Evolutionary conservation across 1,140 invertebrate genomes (phyloP).

Genomic region (Drosophila nikananu): DNA sequence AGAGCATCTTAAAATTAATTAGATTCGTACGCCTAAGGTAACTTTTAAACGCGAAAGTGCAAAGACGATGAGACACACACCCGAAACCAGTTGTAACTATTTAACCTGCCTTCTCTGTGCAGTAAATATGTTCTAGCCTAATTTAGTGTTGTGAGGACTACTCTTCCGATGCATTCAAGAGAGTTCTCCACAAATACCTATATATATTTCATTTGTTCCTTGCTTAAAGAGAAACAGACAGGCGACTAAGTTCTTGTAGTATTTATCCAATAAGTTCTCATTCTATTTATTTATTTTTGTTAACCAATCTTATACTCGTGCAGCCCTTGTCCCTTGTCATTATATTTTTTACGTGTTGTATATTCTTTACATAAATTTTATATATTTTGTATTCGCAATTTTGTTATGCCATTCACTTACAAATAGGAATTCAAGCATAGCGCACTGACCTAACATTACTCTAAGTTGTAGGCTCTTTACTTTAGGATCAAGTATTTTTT

Average conservation of each 20-base stretch:
- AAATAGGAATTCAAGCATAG: slow-evolving; percentile 67
- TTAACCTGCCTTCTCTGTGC: slow-evolving; percentile 24
- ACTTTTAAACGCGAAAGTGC: slow-evolving; percentile 52
- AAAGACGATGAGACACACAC: slow-evolving; percentile 44
- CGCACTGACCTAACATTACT: slow-evolving; percentile 62
- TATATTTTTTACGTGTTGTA: slow-evolving; percentile 60
- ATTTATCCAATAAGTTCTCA: slow-evolving; percentile 57
- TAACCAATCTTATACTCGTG: slow-evolving; percentile 11
- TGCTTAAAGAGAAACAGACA: slow-evolving; percentile 42
- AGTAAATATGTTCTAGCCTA: slow-evolving; percentile 47
- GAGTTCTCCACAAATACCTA: slow-evolving; percentile 42
- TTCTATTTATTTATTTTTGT: slow-evolving; percentile 60
- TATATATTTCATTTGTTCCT: slow-evolving; percentile 73
- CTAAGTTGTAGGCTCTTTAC: slow-evolving; percentile 61
- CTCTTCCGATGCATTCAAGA: slow-evolving; percentile 1
- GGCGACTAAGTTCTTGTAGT: slow-evolving; percentile 63
- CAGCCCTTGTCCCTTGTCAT: slow-evolving; percentile 25
- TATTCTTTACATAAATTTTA: slow-evolving; percentile 62
- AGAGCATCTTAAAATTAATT: slow-evolving; percentile 45
- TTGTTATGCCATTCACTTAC: slow-evolving; percentile 70
- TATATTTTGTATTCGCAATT: slow-evolving; percentile 72
- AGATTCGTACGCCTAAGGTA: slow-evolving; percentile 50
- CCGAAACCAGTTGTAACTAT: slow-evolving; percentile 58
- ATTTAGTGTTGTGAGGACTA: slow-evolving; percentile 24
- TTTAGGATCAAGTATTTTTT: slow-evolving; percentile 67